These are phyloP conservation scores for Acanthisitta chloris DNA, from an alignment of 2,113 vertebrate species.

Conservation along the genomic window DNA sequence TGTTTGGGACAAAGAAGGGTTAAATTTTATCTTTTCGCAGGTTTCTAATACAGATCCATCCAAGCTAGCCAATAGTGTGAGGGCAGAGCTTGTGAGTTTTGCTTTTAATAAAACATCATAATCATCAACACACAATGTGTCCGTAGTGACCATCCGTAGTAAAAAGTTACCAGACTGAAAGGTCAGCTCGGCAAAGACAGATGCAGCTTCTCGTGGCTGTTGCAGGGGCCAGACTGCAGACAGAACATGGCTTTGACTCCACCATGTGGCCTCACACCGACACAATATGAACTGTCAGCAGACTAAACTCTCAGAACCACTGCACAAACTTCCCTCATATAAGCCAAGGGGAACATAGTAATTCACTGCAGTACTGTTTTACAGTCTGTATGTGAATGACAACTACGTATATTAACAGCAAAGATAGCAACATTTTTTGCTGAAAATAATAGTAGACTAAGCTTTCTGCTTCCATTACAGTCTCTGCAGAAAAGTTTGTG, in stretches of 20 bases:
- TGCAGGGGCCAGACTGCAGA: neutral
- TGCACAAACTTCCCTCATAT: neutral
- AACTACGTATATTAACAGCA: neutral
- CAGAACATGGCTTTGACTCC: neutral
- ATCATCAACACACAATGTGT: neutral
- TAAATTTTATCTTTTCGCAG: neutral
- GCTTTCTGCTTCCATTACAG: neutral
- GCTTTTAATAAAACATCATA: neutral
- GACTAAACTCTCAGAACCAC: neutral
- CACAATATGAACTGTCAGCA: accelerated
- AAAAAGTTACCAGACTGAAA: neutral
- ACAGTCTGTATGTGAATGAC: neutral
- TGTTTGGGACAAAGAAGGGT: neutral
- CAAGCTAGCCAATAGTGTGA: neutral
- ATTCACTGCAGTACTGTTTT: neutral
- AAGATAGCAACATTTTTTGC: neutral
- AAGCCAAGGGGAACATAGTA: neutral
- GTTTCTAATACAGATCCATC: neutral
- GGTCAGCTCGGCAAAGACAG: neutral
- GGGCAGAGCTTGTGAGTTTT: neutral
- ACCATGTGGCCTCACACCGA: conserved; percentile 8
- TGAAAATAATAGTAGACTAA: neutral
- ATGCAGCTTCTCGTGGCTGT: neutral
- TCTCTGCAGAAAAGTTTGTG: neutral
- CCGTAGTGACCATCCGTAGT: accelerated